These are phyloP conservation scores for Bovichtus diacanthus DNA, from an alignment of 2,797 vertebrate species.

Conservation along the genomic window DNA sequence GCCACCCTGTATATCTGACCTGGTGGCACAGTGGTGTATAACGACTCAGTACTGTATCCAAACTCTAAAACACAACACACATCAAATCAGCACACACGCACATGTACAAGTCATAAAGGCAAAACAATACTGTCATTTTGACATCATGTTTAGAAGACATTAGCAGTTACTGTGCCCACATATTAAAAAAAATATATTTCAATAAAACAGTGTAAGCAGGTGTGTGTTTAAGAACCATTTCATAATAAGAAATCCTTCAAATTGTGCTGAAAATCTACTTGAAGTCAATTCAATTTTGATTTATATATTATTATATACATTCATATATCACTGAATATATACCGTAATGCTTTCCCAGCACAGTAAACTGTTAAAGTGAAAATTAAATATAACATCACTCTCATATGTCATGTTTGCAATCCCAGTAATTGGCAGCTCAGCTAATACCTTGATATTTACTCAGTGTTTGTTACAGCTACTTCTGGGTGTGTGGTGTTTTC, in stretches of 20 bases:
- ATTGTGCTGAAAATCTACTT: too few species aligned
- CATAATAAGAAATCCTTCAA: not conserved
- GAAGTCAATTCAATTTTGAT: too few species aligned
- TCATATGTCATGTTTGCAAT: not conserved
- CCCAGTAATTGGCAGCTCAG: conserved; percentile 7
- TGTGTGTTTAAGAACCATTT: not conserved
- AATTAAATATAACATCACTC: not conserved
- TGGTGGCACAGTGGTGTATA: conserved; percentile 75
- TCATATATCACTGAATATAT: not conserved
- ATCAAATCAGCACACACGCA: conserved; percentile 32
- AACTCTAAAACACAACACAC: conserved; percentile 79
- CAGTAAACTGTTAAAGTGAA: not conserved
- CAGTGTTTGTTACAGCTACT: not conserved
- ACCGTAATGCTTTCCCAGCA: not conserved
- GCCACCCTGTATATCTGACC: conserved; percentile 74
- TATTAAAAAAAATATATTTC: too few species aligned
- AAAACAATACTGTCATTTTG: not conserved
- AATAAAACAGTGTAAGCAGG: not conserved
- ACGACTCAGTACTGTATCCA: conserved; percentile 77
- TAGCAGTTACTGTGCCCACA: not conserved
- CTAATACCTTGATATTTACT: not conserved
- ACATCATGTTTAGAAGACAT: not conserved
- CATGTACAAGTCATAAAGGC: conserved; percentile 16
- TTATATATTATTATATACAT: not conserved
- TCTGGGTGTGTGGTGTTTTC: conserved; percentile 8